These are phyloP conservation scores for Caligus rogercresseyi DNA, from an alignment of 1,140 invertebrate species.

Conservation along the genomic window DNA sequence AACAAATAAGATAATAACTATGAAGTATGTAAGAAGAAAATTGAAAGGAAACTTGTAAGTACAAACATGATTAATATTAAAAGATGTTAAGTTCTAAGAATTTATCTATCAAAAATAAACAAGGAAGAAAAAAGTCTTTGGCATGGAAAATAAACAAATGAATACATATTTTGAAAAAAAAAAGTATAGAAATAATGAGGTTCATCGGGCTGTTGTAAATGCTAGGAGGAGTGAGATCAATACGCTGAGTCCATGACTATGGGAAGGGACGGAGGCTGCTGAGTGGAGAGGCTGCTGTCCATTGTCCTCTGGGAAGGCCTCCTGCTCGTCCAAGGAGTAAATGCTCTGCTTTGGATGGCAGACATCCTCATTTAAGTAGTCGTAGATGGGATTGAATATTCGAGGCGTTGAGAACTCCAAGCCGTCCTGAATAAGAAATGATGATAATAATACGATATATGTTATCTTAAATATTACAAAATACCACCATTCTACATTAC, in stretches of 20 bases:
- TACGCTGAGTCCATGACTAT: neutral
- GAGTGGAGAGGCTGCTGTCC: neutral
- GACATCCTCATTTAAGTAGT: neutral
- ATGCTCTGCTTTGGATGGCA: neutral
- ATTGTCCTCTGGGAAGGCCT: neutral
- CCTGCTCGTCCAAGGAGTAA: neutral
- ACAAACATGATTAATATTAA: too few species aligned
- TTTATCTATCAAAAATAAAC: too few species aligned
- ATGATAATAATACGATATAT: neutral
- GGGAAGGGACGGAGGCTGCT: neutral
- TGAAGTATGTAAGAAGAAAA: too few species aligned
- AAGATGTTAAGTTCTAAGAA: too few species aligned
- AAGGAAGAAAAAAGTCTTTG: too few species aligned
- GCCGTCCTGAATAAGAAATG: slow-evolving; percentile 5
- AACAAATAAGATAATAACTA: too few species aligned
- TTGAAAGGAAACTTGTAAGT: too few species aligned
- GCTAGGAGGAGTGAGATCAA: neutral
- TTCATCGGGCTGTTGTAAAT: too few species aligned
- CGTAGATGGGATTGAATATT: slow-evolving; percentile 15
- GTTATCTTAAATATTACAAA: neutral
- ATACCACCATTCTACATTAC: too few species aligned
- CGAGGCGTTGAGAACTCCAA: slow-evolving; percentile 15
- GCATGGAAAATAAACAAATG: too few species aligned
- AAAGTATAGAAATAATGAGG: too few species aligned
- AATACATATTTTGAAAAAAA: too few species aligned